Evolutionary conservation across 1,140 invertebrate genomes (phyloP).

Genomic region (Anadara kagoshimensis): DNA sequence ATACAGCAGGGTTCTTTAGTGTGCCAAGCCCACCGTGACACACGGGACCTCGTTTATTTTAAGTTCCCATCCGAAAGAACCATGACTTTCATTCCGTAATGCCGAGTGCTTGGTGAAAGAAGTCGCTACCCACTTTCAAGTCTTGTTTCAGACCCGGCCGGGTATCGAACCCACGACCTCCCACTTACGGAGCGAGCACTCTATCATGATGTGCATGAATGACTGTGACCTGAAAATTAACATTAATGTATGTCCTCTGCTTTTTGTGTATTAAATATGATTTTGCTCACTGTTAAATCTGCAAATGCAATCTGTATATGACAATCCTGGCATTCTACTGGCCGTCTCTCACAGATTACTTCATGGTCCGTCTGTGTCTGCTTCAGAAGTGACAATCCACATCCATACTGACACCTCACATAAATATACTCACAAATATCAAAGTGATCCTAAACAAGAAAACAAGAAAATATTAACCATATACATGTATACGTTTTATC

Average conservation of each 20-base stretch:
- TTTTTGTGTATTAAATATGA: background rate
- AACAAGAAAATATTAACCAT: background rate
- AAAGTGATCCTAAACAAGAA: conserved; percentile 16
- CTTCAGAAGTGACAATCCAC: conserved; percentile 40
- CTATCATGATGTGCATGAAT: background rate
- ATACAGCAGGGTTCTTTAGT: too few species aligned
- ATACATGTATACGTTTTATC: too few species aligned
- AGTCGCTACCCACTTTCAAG: too few species aligned
- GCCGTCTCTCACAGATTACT: conserved; percentile 56
- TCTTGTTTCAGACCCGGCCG: too few species aligned
- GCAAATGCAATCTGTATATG: conserved; percentile 43
- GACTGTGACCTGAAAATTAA: background rate
- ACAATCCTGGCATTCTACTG: conserved; percentile 61
- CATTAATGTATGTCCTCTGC: background rate
- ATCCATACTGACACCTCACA: conserved; percentile 15
- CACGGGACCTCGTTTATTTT: too few species aligned
- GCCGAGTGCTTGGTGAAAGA: too few species aligned
- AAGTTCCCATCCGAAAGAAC: too few species aligned
- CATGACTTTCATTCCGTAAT: too few species aligned
- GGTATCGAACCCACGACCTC: too few species aligned
- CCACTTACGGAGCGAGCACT: too few species aligned
- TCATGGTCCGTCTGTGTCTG: conserved; percentile 54
- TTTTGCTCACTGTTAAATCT: conserved; percentile 43
- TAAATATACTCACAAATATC: conserved; percentile 2
- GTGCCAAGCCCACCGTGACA: too few species aligned